Conservation (phyloP, 2,888 invertebrate genomes). For the Alsophila aescularia region DNA sequence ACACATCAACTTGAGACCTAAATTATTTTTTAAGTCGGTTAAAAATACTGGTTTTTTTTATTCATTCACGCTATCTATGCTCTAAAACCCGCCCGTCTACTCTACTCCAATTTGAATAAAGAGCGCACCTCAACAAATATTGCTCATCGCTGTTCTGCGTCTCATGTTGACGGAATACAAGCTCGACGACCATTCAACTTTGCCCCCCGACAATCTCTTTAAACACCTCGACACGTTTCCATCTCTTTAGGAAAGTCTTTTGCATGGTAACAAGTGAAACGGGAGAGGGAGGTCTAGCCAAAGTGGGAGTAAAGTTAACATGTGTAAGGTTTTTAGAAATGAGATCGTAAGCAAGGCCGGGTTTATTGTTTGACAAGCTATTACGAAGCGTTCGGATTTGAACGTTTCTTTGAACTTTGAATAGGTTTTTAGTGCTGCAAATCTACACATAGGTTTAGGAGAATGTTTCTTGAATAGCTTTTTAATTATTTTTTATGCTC, state of each 20-base stretch:
- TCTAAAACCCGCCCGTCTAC: conserved; percentile 49
- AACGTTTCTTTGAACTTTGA: conserved; percentile 51
- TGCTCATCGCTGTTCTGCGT: conserved; percentile 64
- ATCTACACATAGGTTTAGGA: conserved; percentile 6
- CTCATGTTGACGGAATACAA: conserved; percentile 65
- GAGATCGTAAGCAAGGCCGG: conserved; percentile 58
- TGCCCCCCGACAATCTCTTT: conserved; percentile 47
- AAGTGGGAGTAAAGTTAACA: conserved; percentile 53
- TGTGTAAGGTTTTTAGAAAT: conserved; percentile 70
- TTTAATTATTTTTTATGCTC: no score
- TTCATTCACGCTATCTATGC: no score
- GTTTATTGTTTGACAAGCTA: conserved; percentile 66
- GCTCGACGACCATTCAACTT: conserved; percentile 42
- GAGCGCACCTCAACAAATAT: conserved; percentile 68
- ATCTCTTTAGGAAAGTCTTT: conserved; percentile 12
- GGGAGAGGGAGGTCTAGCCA: conserved; percentile 40
- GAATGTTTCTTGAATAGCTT: no score
- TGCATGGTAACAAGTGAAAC: conserved; percentile 37
- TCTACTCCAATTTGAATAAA: conserved; percentile 61
- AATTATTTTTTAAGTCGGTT: no score
- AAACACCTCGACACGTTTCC: conserved; percentile 36
- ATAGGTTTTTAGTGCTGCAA: conserved; percentile 24
- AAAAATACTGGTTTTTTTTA: no score
- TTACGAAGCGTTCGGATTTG: conserved; percentile 51
- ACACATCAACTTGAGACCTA: no score